These are phyloP conservation scores for Anoura caudifer DNA, from an alignment of 2,113 vertebrate genomes.

Conservation along the genomic window DNA sequence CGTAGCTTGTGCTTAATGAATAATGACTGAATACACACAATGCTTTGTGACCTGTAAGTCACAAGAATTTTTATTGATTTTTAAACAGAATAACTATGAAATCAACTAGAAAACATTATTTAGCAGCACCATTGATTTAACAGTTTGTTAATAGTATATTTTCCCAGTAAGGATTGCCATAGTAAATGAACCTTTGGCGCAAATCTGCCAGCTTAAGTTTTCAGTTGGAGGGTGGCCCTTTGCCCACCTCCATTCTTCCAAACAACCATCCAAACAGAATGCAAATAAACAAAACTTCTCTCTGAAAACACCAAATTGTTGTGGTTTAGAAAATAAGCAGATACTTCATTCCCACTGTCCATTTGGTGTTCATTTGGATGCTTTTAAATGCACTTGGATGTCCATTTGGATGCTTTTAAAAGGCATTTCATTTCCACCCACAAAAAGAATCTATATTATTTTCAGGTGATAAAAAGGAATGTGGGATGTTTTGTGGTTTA, in stretches of 20 bases:
- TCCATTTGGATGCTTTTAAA: conserved; percentile 22
- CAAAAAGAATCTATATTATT: neutral
- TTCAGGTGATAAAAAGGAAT: neutral
- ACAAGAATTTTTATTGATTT: neutral
- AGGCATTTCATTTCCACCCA: neutral
- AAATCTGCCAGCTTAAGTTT: neutral
- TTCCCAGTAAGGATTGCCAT: neutral
- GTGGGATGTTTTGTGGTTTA: neutral
- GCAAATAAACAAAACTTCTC: neutral
- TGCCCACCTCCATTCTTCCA: neutral
- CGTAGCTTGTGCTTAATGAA: neutral
- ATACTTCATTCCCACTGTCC: neutral
- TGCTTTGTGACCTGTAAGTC: neutral
- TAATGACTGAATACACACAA: neutral
- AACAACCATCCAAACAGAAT: neutral
- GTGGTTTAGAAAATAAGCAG: conserved; percentile 31
- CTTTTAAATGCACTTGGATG: neutral
- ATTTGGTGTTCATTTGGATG: neutral
- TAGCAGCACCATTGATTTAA: neutral
- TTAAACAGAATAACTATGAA: neutral
- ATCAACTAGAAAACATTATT: neutral
- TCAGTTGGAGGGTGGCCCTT: neutral
- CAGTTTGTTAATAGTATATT: neutral
- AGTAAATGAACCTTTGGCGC: neutral
- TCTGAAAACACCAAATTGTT: neutral